Percentiles rank a stretch among this genome's conserved stretches.
Evolutionary conservation across 2,113 vertebrate species (phyloP).

Genomic region (Turdus rufiventris): DNA sequence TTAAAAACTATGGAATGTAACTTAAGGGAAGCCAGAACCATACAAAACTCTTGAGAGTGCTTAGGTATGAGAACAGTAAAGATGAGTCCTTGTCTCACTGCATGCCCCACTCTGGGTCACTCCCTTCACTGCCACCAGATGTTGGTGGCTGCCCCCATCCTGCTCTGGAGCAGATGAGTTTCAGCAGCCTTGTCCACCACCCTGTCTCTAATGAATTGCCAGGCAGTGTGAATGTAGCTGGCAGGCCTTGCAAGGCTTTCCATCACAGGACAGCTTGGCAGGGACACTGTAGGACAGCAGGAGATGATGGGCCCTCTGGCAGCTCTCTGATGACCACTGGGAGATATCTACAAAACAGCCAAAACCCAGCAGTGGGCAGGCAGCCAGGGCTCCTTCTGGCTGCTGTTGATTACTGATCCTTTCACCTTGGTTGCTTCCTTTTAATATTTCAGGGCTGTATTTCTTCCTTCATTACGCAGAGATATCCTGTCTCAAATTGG

Average conservation of each 20-base stretch:
- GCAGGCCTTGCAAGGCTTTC: slow-evolving; percentile 19
- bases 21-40: neutral
- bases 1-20: neutral
- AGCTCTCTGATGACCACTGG: neutral
- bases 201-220: slow-evolving; percentile 10
- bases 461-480: neutral
- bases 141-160: neutral
- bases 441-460: slow-evolving; percentile 1
- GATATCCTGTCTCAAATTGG: neutral
- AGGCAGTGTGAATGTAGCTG: neutral
- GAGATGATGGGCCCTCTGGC: slow-evolving; percentile 20
- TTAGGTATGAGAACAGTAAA: neutral
- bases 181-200: neutral
- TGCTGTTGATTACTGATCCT: slow-evolving; percentile 11
- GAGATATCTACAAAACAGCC: slow-evolving; percentile 20
- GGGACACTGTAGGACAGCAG: neutral
- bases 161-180: neutral
- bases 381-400: neutral
- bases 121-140: neutral
- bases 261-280: neutral
- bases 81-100: neutral
- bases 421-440: neutral
- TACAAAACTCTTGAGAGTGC: neutral
- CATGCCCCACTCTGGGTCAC: neutral
- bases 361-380: neutral